Base-by-base conservation (phyloP, 2,888 invertebrate genomes). In the Pterostichus madidus region DNA sequence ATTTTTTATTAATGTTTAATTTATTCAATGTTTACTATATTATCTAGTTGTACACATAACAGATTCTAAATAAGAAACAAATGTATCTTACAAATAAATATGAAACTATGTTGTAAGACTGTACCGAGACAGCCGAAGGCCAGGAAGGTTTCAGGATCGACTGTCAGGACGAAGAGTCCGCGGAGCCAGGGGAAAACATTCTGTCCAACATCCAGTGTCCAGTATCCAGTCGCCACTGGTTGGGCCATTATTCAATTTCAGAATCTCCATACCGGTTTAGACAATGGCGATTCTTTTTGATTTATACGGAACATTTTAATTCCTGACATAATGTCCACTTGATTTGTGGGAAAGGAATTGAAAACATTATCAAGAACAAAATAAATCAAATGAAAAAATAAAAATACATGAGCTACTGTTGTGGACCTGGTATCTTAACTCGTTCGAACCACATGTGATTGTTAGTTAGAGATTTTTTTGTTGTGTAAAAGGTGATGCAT, bases 301-400 rank as follows among this genome's bases (percentile, higher is more conserved):
- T 90, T 89, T 90, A 90, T 87, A 86, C 85, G 83, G 85, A 88
- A 88, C 89, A 88, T 89, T 89, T 90, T 89, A 89, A 89, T 89
- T 89, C 88, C 85, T 85, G 89, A 89, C 89, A 89, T 90, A 90
- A 90, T 89, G 90, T 89, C 90, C 87, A 88, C 88, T 89, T 89
- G 89, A 89, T 89, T 90, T 89, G 89, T 89, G 89, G 89, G 88
- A 88, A 87, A 87, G 88, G 88, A 87, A 88, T 89, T 87, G 87
- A 86, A 88, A 89, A 89, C 89, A 89, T 89, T 89, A 89, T 88
- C 89, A 86, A 86, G 87, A 86, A 86, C 86, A 86, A 86, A 86
- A 89, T 89, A 89, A 89, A 89, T 89, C 89, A 89, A 87, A 71
- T n/a, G 52, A 71, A 80, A 53, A 53, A 80, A 80, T 68, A 77